Evolutionary conservation across 1,140 invertebrate species (phyloP).

Genomic region (Drosophila simulans): DNA sequence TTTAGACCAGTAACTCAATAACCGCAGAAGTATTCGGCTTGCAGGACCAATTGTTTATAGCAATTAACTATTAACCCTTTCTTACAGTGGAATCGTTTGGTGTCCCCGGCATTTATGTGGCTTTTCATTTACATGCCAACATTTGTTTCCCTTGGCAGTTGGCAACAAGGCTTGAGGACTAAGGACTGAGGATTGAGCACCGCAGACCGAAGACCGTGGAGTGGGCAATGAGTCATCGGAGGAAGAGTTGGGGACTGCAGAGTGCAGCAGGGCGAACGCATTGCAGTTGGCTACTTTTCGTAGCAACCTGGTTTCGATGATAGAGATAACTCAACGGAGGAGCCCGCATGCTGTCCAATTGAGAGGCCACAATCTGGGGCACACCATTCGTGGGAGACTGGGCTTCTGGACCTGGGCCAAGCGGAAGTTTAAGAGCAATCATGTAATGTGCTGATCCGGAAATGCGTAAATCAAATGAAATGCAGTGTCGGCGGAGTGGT

Average conservation of each 20-base stretch:
- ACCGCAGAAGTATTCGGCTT: too few species aligned
- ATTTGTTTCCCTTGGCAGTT: slow-evolving; percentile 60
- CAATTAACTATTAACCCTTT: slow-evolving; percentile 9
- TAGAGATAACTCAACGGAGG: slow-evolving; percentile 13
- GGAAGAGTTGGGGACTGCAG: slow-evolving; percentile 3
- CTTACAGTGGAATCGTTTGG: slow-evolving; percentile 39
- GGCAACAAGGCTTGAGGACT: slow-evolving; percentile 24
- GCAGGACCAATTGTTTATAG: background rate
- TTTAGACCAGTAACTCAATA: too few species aligned
- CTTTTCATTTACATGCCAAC: slow-evolving; percentile 79
- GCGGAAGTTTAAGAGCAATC: slow-evolving; percentile 69
- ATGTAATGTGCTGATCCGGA: slow-evolving; percentile 68
- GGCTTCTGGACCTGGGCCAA: slow-evolving; percentile 32
- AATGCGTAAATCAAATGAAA: slow-evolving; percentile 77
- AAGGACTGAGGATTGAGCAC: slow-evolving; percentile 13
- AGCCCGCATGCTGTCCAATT: slow-evolving; percentile 53
- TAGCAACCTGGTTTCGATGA: slow-evolving; percentile 16
- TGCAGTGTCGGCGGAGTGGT: slow-evolving; percentile 18
- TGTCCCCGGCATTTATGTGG: slow-evolving; percentile 71
- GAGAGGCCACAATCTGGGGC: slow-evolving; percentile 55
- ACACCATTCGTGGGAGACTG: slow-evolving; percentile 40
- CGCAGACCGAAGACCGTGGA: slow-evolving; percentile 1
- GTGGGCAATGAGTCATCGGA: slow-evolving; percentile 32
- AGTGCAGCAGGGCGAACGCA: slow-evolving; percentile 9
- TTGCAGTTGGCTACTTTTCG: slow-evolving; percentile 16